Base-by-base conservation (phyloP, 2,113 vertebrate genomes). In the Oryctolagus cuniculus region DNA sequence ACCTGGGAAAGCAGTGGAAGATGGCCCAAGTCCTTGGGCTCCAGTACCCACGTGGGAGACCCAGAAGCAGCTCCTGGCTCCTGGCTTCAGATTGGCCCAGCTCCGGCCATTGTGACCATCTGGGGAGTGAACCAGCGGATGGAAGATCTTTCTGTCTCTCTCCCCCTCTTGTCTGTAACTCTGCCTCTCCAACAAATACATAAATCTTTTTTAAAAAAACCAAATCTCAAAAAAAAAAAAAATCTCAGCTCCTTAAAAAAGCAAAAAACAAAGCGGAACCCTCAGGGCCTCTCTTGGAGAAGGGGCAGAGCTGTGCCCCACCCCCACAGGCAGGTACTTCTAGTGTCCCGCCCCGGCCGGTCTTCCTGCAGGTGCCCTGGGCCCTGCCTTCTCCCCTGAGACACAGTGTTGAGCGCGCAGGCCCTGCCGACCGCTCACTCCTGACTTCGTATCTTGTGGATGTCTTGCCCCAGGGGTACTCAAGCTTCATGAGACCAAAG, bases 371-470 rank as follows among this genome's bases (percentile, higher is more conserved):
- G 29, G 3, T 19, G 49, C 51, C 16, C 34, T 10, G 13, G 31
- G 8, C 17, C 63, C 63, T n/a, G 2, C 27, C 44, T 72, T 51
- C 75, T 82, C 21, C 24, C 31, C 10, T 12, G 2, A 36, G 49
- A 63, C 2, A 16, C 3, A 7, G 34, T 11, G 19, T 7, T 31
- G 8, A 55, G 0, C 16, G 29, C 5, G 24, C 11, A 13, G 2
- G 73, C 24, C 21, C 38, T 63, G 25, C 24, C 24, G 63, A 66
- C 0, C 3, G n/a, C 24, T 82, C n/a, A n/a, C 44, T 19, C 38
- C n/a, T 6, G 4, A 2, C 15, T 83, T 61, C 63, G 61, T 53
- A 36, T 16, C n/a, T 34, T 87, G 72, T 3, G 10, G 34, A 73
- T 17, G 90, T 78, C 55, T 73, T 73, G 31, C 49, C 64, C 75